Conservation (phyloP, 2,113 vertebrate species). For the Ptychochromis oligacanthus region DNA sequence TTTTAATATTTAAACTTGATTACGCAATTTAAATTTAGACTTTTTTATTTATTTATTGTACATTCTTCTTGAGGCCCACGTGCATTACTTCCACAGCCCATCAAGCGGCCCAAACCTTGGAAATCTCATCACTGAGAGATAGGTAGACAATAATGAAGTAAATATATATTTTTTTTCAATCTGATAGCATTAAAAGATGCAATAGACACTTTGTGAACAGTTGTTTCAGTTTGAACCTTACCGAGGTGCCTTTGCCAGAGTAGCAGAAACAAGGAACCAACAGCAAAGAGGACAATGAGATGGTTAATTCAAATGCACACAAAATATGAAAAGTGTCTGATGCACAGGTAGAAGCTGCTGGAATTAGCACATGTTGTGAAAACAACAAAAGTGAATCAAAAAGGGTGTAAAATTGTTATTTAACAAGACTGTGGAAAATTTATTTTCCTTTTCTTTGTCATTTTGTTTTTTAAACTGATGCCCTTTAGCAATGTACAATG, state of each 20-base stretch:
- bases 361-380: too few species aligned
- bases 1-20: background rate
- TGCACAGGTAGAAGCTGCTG: too few species aligned
- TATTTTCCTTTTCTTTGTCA: background rate
- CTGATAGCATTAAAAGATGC: background rate
- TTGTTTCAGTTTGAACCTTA: too few species aligned
- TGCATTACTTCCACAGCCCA: background rate
- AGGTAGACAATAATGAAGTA: background rate
- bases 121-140: background rate
- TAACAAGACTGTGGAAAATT: background rate
- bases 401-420: background rate
- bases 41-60: background rate
- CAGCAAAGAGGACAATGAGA: too few species aligned
- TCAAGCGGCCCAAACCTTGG: rapidly evolving
- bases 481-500: background rate
- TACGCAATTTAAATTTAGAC: too few species aligned
- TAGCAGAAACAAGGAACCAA: too few species aligned
- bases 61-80: background rate
- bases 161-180: background rate
- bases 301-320: too few species aligned
- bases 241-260: too few species aligned
- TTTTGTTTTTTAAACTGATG: background rate
- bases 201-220: too few species aligned
- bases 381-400: background rate
- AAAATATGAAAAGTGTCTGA: too few species aligned